Percentiles rank a stretch among this genome's conserved stretches.
phyloP scores from a whole-genome alignment of 2,797 vertebrate genomes.

The Melopsittacus undulatus region DNA sequence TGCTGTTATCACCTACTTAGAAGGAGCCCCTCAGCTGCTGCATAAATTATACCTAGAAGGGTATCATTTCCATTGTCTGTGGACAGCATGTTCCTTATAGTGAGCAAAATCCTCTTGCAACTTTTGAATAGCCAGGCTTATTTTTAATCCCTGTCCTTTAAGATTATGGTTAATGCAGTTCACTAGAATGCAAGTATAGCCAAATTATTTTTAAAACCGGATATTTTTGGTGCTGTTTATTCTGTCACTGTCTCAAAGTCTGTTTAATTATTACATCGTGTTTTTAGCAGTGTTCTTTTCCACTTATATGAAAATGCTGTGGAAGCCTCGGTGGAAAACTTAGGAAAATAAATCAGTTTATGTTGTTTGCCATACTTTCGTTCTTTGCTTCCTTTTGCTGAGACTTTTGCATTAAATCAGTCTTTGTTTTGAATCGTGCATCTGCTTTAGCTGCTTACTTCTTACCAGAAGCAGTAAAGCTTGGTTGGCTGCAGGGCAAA shows the following conservation, averaged over 20 bases:
- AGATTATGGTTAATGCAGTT: neutral
- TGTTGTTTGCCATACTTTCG: neutral
- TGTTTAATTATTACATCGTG: neutral
- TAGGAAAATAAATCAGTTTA: slow-evolving; percentile 15
- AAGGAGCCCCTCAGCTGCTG: neutral
- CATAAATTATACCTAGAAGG: fast-evolving
- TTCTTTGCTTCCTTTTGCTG: neutral
- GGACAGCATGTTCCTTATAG: neutral
- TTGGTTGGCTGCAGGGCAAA: neutral
- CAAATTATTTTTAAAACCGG: neutral
- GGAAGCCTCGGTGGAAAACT: neutral
- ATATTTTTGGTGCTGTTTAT: neutral
- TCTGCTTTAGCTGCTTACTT: neutral
- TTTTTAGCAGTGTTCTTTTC: neutral
- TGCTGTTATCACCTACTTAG: fast-evolving
- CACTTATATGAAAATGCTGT: neutral
- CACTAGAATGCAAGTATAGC: neutral
- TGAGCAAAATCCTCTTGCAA: neutral
- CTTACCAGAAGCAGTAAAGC: neutral
- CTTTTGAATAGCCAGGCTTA: neutral
- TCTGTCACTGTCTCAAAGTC: neutral
- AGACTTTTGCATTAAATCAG: neutral
- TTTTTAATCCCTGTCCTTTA: neutral
- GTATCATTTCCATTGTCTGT: neutral
- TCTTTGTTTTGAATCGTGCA: neutral